These are phyloP conservation scores for Sialia sialis DNA, from an alignment of 2,113 vertebrate species.

Conservation along the genomic window DNA sequence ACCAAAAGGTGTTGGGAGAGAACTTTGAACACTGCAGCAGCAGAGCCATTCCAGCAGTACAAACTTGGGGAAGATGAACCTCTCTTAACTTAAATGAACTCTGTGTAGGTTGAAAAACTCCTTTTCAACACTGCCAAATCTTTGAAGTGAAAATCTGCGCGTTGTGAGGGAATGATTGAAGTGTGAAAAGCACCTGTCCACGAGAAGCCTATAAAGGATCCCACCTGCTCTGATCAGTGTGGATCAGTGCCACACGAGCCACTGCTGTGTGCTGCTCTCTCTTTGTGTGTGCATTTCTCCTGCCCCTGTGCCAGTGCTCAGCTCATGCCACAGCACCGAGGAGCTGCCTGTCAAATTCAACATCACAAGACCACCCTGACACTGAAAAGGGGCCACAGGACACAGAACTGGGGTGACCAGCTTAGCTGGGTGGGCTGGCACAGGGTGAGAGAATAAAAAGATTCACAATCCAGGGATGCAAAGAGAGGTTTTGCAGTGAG, in stretches of 20 bases:
- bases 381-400: background rate
- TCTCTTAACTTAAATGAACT: conserved; percentile 26
- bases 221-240: background rate
- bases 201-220: background rate
- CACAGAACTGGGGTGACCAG: background rate
- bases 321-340: accelerated
- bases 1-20: background rate
- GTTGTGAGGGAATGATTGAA: conserved; percentile 39
- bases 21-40: background rate
- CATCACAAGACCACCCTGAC: background rate
- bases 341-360: background rate
- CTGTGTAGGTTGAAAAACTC: conserved; percentile 36
- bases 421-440: background rate
- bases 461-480: background rate
- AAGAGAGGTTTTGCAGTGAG: background rate
- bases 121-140: background rate
- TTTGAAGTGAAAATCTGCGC: conserved; percentile 36
- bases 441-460: background rate
- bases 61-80: conserved; percentile 9
- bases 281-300: background rate
- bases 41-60: conserved; percentile 2
- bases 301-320: background rate
- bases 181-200: conserved; percentile 13
- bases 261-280: background rate
- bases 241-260: background rate